Conservation (phyloP, 2,797 vertebrate species). For the Urosaurus nigricauda region DNA sequence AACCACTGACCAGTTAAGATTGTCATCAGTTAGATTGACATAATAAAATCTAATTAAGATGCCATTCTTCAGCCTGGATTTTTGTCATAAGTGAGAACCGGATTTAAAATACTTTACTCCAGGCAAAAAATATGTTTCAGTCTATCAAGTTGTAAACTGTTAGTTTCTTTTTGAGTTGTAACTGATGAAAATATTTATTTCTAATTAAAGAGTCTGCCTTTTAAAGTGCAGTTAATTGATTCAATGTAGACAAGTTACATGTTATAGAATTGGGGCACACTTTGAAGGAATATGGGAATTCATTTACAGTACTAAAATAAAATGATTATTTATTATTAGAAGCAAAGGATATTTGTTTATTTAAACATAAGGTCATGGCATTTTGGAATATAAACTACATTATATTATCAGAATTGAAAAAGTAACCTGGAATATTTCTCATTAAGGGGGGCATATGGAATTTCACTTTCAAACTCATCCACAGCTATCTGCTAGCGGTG, state of each 20-base stretch:
- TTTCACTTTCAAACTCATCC: background rate
- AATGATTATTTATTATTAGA: background rate
- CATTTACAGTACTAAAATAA: background rate
- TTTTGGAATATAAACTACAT: background rate
- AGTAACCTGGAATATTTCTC: background rate
- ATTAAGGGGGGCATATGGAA: background rate
- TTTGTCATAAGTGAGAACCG: constrained; percentile 8
- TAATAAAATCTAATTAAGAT: constrained; percentile 39
- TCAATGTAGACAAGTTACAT: background rate
- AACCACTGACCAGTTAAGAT: constrained; percentile 28
- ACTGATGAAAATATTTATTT: background rate
- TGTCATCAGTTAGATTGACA: constrained; percentile 24
- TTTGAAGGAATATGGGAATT: background rate
- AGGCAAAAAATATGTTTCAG: background rate
- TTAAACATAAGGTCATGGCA: background rate
- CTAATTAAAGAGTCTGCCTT: constrained; percentile 5
- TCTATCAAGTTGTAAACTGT: background rate
- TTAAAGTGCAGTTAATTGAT: constrained; percentile 15
- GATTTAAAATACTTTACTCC: background rate
- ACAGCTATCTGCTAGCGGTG: too few species aligned
- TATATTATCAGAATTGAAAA: background rate
- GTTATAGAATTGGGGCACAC: background rate
- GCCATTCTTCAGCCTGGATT: constrained; percentile 16
- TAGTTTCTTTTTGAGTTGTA: background rate
- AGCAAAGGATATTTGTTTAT: background rate